These are phyloP conservation scores for Notospermus geniculatus DNA, from an alignment of 1,140 invertebrate genomes.

Conservation along the genomic window DNA sequence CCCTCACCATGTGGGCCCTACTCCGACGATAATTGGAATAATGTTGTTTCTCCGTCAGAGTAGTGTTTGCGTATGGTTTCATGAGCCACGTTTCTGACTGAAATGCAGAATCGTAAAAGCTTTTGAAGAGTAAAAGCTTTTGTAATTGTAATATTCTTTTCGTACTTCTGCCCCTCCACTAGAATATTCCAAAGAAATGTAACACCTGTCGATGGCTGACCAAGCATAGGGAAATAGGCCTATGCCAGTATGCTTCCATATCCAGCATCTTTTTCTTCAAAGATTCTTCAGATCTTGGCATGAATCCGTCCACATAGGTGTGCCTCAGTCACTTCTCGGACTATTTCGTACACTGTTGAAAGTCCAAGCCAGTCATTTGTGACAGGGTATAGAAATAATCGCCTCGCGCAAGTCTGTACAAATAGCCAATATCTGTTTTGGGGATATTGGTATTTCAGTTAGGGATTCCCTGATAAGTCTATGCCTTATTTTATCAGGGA, in stretches of 20 bases:
- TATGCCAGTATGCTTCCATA: not conserved
- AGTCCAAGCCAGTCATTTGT: not conserved
- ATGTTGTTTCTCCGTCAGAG: not conserved
- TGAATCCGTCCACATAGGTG: not conserved
- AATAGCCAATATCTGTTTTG: not conserved
- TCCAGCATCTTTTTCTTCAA: not conserved
- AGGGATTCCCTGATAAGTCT: not conserved
- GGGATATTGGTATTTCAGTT: not conserved
- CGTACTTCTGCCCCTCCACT: not conserved
- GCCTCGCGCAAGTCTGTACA: not conserved
- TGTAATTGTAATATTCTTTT: not conserved
- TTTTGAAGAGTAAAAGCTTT: not conserved
- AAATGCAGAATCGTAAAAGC: not conserved
- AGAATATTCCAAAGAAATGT: not conserved
- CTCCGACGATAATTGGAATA: not conserved
- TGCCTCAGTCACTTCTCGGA: not conserved
- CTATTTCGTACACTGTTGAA: not conserved
- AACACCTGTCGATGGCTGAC: not conserved
- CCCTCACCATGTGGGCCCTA: not conserved
- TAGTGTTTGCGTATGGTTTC: not conserved
- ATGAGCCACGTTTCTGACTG: not conserved
- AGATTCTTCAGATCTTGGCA: not conserved
- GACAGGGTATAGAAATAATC: slow-evolving; percentile 1
- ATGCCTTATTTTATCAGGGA: not conserved
- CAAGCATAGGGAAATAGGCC: not conserved